Evolutionary conservation across 2,113 vertebrate species (phyloP), one percentile per base, ranked within the genome.

Genomic region (Lates calcarifer): DNA sequence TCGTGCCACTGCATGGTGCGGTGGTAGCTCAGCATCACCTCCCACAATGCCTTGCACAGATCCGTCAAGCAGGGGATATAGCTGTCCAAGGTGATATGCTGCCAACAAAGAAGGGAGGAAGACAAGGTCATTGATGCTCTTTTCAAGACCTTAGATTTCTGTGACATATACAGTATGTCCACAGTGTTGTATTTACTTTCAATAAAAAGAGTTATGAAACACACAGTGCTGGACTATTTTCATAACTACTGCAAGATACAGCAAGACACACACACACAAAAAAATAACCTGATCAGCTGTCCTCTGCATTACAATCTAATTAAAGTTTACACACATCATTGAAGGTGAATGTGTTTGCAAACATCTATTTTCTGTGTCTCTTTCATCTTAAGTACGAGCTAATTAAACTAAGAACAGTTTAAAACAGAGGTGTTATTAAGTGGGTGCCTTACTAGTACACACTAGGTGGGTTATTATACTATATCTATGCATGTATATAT

Each of bases 11-110:
- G 96, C 96, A 99, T 99, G 0, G 98, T 99, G 41, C 95, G 94
- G 84, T 99, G 96, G 89, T 99, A 99, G 91, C 98, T 99, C 55
- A 98, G 95, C 98, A 99, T 99, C 74, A 99, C 98, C 87, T 99
- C 98, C 98, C 98, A 99, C 47, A 99, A 95, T 68, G 98, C 98
- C 91, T 99, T 99, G 94, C 98, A 99, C 28, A 99, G 95, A 86
- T 99, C 98, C 6, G 96, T 96, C 85, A 99, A 95, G 92, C 98
- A 99, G 3, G 98, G 98, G 74, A 99, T 99, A 92, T 99, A 99
- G 92, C 98, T 99, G 93, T 99, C 98, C 10, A 95, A 91, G 17
- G 98, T 99, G 77, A 99, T 98, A 28, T 99, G 98, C 98, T 99
- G 87, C 68, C 72, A 79, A 85, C 15, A 56, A 39, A 82, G 20